Conservation (phyloP, 35 echinoderm and acorn worm genomes). For the Hemicentrotus pulcherrimus region DNA sequence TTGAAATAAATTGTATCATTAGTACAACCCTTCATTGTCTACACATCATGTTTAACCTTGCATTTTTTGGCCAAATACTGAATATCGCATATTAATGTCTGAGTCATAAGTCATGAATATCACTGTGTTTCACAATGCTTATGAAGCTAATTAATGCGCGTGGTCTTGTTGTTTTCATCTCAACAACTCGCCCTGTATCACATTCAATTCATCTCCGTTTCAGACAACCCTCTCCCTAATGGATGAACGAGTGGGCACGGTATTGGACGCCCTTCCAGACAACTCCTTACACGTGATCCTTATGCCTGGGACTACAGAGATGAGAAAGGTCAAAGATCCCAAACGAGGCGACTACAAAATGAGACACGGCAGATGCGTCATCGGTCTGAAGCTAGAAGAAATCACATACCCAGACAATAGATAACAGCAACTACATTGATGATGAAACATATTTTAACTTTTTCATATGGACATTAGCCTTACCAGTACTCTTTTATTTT, state of each 20-base stretch:
- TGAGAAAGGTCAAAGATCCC: not conserved
- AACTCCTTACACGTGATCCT: slow-evolving; percentile 1
- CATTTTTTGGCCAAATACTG: too few relatives aligned
- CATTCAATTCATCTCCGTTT: not conserved
- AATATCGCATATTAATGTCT: too few relatives aligned
- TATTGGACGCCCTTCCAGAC: not conserved
- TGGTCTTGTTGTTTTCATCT: too few relatives aligned
- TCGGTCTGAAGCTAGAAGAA: slow-evolving; percentile 4
- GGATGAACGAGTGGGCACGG: slow-evolving; percentile 14
- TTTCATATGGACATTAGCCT: not conserved
- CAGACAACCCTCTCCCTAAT: slow-evolving; percentile 22
- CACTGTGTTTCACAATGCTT: too few relatives aligned
- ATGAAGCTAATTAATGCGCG: too few relatives aligned
- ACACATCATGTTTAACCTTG: too few relatives aligned
- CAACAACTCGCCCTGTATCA: not conserved
- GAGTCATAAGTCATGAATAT: too few relatives aligned
- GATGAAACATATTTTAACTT: not conserved
- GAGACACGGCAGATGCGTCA: slow-evolving; percentile 26
- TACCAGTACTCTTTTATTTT: too few relatives aligned
- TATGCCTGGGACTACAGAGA: slow-evolving; percentile 27
- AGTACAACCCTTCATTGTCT: too few relatives aligned
- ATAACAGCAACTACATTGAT: not conserved
- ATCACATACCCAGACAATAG: not conserved
- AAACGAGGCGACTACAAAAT: slow-evolving; percentile 28
- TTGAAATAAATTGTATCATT: too few relatives aligned